These are phyloP conservation scores for Celastrina argiolus DNA, from an alignment of 2,888 invertebrate genomes.

Conservation along the genomic window DNA sequence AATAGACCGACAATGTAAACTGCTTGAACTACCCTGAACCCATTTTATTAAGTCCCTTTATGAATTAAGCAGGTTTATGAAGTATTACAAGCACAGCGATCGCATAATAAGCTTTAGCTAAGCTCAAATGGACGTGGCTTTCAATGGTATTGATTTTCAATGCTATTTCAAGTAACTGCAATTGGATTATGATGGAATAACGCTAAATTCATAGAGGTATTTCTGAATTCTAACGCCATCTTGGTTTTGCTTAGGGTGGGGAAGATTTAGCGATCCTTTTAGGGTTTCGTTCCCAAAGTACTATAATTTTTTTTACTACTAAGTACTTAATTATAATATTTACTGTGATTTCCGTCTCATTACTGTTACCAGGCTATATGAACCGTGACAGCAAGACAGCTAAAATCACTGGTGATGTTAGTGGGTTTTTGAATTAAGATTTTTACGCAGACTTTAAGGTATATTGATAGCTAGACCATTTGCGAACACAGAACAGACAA, in stretches of 20 bases:
- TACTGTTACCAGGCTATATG: too few relatives aligned
- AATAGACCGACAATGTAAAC: neutral
- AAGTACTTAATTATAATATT: too few relatives aligned
- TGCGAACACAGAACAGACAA: too few relatives aligned
- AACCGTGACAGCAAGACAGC: too few relatives aligned
- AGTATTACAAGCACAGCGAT: conserved; percentile 10
- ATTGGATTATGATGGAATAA: conserved; percentile 3
- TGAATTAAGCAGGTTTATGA: conserved; percentile 24
- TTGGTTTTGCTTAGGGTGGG: neutral
- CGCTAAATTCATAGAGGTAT: neutral
- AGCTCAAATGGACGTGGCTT: conserved; percentile 15
- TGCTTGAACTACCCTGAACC: conserved; percentile 5
- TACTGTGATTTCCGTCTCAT: too few relatives aligned
- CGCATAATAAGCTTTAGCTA: conserved; percentile 18
- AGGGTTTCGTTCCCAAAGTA: too few relatives aligned
- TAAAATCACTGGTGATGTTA: too few relatives aligned
- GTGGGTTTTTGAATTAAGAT: too few relatives aligned
- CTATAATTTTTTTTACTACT: too few relatives aligned
- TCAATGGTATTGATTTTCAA: conserved; percentile 18
- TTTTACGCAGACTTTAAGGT: too few relatives aligned
- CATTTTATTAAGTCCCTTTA: conserved; percentile 24
- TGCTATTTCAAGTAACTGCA: conserved; percentile 10
- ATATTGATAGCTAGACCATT: too few relatives aligned
- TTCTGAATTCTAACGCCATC: neutral
- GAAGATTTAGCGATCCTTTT: neutral